Conservation (phyloP, 2,888 invertebrate genomes). For the Andrena haemorrhoa region DNA sequence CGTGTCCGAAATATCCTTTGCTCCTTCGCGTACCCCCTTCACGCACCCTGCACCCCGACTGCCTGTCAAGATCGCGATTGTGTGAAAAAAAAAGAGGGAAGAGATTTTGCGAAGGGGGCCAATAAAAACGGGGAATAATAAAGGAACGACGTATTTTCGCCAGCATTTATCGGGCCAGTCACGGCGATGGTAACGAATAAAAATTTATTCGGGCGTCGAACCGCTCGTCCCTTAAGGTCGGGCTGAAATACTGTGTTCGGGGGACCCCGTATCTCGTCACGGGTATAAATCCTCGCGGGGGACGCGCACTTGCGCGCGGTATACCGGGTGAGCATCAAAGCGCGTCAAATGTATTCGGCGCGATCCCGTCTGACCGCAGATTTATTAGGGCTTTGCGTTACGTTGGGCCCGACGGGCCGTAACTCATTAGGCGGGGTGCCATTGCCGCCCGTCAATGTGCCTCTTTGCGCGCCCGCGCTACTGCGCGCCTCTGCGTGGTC, state of each 20-base stretch:
- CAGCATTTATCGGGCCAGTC: slow-evolving; percentile 16
- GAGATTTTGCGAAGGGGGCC: background rate
- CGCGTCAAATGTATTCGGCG: slow-evolving; percentile 41
- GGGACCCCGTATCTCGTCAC: slow-evolving; percentile 36
- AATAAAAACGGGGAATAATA: background rate
- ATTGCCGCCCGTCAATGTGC: slow-evolving; percentile 28
- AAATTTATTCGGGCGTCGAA: slow-evolving; percentile 49
- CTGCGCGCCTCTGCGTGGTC: background rate
- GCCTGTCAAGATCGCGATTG: no score
- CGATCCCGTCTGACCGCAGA: slow-evolving; percentile 44
- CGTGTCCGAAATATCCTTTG: slow-evolving; percentile 21
- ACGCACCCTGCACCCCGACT: background rate
- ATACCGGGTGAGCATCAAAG: slow-evolving; percentile 42
- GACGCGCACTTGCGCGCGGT: slow-evolving; percentile 8
- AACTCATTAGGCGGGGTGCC: slow-evolving; percentile 42
- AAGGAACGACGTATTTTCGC: slow-evolving; percentile 13
- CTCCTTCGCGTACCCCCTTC: background rate
- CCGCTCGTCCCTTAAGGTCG: slow-evolving; percentile 8
- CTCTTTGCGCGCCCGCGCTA: background rate
- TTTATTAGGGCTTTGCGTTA: slow-evolving; percentile 46
- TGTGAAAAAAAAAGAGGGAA: background rate
- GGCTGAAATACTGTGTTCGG: slow-evolving; percentile 36
- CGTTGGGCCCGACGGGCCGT: slow-evolving; percentile 30
- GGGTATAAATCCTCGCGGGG: slow-evolving; percentile 35
- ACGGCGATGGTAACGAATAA: slow-evolving; percentile 37